phyloP scores from a whole-genome alignment of 2,113 vertebrate species.

The Zosterops lateralis region DNA sequence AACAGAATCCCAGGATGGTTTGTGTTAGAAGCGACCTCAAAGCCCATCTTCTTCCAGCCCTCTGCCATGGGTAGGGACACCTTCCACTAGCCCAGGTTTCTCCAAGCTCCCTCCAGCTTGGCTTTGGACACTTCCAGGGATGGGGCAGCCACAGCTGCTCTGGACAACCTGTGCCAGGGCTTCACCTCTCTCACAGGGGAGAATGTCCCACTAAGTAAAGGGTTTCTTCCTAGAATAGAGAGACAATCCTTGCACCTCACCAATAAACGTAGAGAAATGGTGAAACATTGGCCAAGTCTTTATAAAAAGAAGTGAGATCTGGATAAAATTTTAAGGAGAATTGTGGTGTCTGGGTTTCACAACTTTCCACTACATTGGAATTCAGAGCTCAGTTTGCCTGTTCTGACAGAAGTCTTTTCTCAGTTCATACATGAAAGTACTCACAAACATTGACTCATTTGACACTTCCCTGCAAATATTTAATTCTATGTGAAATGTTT shows the following conservation, averaged over 20 bases:
- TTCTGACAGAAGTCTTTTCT: background rate
- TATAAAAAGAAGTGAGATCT: background rate
- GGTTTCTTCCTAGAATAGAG: no score
- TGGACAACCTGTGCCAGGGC: background rate
- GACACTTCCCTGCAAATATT: background rate
- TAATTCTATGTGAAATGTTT: rapidly evolving
- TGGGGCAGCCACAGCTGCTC: background rate
- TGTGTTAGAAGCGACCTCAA: background rate
- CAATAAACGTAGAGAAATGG: background rate
- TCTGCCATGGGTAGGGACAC: background rate
- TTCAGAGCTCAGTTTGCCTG: background rate
- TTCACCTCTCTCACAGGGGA: background rate
- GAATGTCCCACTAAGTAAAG: background rate
- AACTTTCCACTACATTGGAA: background rate
- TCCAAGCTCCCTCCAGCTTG: rapidly evolving
- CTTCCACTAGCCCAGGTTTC: background rate
- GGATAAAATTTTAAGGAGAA: background rate
- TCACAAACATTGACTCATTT: background rate
- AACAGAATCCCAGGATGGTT: background rate
- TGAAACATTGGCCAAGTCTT: background rate
- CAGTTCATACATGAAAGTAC: background rate
- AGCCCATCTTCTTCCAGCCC: background rate
- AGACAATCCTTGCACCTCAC: background rate
- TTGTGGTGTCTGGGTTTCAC: background rate
- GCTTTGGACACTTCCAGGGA: background rate